Conservation (phyloP, 2,888 invertebrate genomes). For the Stenurella melanura region DNA sequence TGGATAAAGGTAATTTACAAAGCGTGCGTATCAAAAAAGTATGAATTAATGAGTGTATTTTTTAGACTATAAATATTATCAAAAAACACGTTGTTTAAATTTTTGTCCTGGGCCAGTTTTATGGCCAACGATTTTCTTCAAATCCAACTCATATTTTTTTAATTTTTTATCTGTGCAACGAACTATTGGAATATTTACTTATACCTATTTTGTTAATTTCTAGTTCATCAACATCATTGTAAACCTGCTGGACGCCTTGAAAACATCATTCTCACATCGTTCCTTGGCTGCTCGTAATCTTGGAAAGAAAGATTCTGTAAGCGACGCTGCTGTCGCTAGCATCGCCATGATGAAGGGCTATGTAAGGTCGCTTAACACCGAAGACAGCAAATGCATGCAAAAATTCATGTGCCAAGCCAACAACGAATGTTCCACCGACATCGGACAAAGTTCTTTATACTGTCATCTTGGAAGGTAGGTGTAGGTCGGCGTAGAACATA, state of each 20-base stretch:
- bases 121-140: too few species aligned
- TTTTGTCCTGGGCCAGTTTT: too few species aligned
- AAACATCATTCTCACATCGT: conserved; percentile 94
- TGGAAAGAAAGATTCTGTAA: conserved; percentile 91
- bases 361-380: conserved; percentile 85
- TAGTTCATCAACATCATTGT: conserved; percentile 95
- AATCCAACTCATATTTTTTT: too few species aligned
- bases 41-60: too few species aligned
- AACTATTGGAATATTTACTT: neutral
- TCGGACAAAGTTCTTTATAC: conserved; percentile 88
- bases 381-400: conserved; percentile 89
- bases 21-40: too few species aligned
- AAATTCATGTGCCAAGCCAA: conserved; percentile 94
- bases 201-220: conserved; percentile 50
- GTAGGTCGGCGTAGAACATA: neutral
- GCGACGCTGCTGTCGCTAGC: conserved; percentile 91
- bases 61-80: too few species aligned
- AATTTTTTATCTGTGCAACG: too few species aligned
- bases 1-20: too few species aligned
- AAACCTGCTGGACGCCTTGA: conserved; percentile 91
- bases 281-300: conserved; percentile 89
- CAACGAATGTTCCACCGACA: conserved; percentile 88
- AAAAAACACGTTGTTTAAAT: too few species aligned
- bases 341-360: conserved; percentile 93
- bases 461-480: conserved; percentile 93